Evolutionary conservation across 2,888 invertebrate genomes (phyloP).

Genomic region (Lasioglossum vierecki): DNA sequence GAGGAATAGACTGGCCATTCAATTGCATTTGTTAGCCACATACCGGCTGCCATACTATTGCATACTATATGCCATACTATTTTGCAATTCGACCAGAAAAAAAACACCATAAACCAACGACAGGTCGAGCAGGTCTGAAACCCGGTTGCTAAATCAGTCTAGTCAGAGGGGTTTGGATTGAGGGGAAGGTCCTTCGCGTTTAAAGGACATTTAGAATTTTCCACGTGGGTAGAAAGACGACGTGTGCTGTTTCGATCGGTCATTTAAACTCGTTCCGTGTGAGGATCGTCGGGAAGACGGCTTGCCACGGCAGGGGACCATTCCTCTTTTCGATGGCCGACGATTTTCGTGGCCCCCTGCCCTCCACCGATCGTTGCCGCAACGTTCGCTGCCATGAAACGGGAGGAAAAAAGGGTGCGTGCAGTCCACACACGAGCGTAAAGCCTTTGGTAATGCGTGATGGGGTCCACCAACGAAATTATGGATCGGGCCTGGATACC

Average conservation of each 20-base stretch:
- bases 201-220: neutral
- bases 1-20: neutral
- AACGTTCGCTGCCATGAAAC: constrained; percentile 28
- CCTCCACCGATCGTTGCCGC: neutral
- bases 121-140: neutral
- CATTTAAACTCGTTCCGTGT: neutral
- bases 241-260: constrained; percentile 13
- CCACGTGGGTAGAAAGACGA: constrained; percentile 5
- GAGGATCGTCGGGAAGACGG: constrained; percentile 18
- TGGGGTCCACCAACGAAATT: constrained; percentile 79
- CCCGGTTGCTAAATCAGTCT: neutral
- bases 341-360: constrained; percentile 42
- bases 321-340: constrained; percentile 19
- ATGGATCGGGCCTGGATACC: constrained; percentile 78
- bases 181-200: neutral
- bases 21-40: neutral
- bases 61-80: neutral
- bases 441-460: constrained; percentile 71
- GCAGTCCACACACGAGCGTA: constrained; percentile 59
- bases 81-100: neutral
- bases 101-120: neutral
- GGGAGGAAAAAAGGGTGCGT: constrained; percentile 63
- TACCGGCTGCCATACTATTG: no score
- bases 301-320: constrained; percentile 16
- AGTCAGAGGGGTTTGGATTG: neutral